A percentile compares a stretch with the other conserved stretches of the same genome.
Evolutionary conservation across 2,888 invertebrate species (phyloP).

Genomic region (Cartodere bifasciata): DNA sequence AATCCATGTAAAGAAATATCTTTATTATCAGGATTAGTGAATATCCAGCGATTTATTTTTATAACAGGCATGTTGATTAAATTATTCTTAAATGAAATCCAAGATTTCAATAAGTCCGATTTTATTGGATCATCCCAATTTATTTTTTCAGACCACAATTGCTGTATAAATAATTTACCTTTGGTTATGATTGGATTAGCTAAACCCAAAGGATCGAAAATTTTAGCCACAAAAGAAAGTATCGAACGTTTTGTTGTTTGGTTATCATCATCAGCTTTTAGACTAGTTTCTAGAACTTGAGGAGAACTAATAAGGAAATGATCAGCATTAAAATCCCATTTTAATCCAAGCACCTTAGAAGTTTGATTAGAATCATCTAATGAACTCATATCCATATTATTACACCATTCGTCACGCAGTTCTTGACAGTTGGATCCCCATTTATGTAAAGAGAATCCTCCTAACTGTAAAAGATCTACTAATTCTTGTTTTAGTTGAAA

Average conservation of each 20-base stretch:
- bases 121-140: conserved; percentile 8
- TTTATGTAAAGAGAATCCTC: too few relatives aligned
- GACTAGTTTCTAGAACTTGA: too few relatives aligned
- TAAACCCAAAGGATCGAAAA: conserved; percentile 11
- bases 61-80: conserved; percentile 1
- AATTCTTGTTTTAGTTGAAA: too few relatives aligned
- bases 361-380: conserved; percentile 4
- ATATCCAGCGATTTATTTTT: conserved; percentile 4
- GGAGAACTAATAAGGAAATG: too few relatives aligned
- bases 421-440: too few relatives aligned
- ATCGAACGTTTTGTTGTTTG: conserved; percentile 7
- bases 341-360: too few relatives aligned
- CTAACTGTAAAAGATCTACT: too few relatives aligned
- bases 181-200: conserved; percentile 5
- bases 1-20: conserved; percentile 11
- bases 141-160: conserved; percentile 5
- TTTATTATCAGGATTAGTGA: background rate
- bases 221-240: conserved; percentile 1
- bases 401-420: too few relatives aligned
- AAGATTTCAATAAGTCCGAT: conserved; percentile 3
- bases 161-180: conserved; percentile 8
- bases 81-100: conserved; percentile 5
- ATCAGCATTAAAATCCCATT: too few relatives aligned
- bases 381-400: conserved; percentile 4
- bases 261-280: too few relatives aligned